Evolutionary conservation across 2,797 vertebrate species (phyloP).

Genomic region (Gymnoscopelus microlampas): DNA sequence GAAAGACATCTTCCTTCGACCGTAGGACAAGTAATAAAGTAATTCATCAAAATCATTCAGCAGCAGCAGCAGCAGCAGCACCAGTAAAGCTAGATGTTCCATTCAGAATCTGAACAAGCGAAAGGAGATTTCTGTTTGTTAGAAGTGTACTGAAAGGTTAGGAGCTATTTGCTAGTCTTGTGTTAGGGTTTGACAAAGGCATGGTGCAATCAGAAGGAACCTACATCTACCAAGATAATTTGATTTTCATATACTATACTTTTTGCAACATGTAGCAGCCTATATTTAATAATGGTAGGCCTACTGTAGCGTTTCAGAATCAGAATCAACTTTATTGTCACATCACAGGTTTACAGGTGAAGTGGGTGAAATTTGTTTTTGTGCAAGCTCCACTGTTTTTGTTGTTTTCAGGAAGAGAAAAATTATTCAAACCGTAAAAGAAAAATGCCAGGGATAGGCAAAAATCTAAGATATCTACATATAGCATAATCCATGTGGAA

Average conservation of each 20-base stretch:
- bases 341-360: too few species aligned
- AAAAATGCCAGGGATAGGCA: too few species aligned
- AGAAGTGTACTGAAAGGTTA: constrained; percentile 31
- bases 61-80: constrained; percentile 25
- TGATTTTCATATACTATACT: neutral
- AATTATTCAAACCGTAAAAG: too few species aligned
- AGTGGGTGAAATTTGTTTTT: too few species aligned
- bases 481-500: too few species aligned
- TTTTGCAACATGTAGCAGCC: neutral
- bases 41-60: constrained; percentile 71
- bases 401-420: too few species aligned
- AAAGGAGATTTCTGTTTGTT: constrained; percentile 42
- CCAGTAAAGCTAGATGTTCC: constrained; percentile 29
- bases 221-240: neutral
- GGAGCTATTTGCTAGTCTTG: constrained; percentile 26
- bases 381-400: too few species aligned
- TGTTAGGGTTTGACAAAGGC: constrained; percentile 9
- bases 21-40: constrained; percentile 68
- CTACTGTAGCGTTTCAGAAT: neutral
- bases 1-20: constrained; percentile 62
- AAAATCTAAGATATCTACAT: too few species aligned
- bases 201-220: constrained; percentile 5
- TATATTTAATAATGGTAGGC: constrained; percentile 5
- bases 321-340: too few species aligned
- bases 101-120: constrained; percentile 37